phyloP scores from a whole-genome alignment of 2,113 vertebrate species.

The Sylvietta virens region DNA sequence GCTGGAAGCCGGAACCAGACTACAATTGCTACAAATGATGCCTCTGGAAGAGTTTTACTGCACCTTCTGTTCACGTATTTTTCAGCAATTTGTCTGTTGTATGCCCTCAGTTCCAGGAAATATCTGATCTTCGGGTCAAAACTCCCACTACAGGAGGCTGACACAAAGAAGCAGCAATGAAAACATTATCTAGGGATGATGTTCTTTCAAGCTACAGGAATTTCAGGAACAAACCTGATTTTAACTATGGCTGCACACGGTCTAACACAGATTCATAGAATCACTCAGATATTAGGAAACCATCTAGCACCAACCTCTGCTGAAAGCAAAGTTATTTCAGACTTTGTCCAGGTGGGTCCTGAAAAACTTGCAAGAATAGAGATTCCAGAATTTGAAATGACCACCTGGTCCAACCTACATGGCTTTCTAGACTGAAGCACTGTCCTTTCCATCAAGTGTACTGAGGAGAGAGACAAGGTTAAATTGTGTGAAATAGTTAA shows the following conservation, averaged over 20 bases:
- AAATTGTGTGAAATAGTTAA: not conserved
- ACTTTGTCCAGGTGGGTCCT: not conserved
- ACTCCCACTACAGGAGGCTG: not conserved
- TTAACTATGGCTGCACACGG: not conserved
- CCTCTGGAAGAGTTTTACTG: not conserved
- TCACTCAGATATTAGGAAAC: not conserved
- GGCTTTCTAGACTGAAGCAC: not conserved
- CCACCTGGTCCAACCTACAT: not conserved
- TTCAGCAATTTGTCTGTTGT: not conserved
- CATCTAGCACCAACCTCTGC: not conserved
- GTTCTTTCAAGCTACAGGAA: not conserved
- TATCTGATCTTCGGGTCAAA: not conserved
- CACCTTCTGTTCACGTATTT: not conserved
- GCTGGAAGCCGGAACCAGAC: not conserved
- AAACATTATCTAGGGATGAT: not conserved
- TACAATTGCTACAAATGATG: not conserved
- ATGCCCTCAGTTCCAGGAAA: not conserved
- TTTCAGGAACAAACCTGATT: not conserved
- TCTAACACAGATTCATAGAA: not conserved
- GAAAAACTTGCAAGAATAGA: not conserved
- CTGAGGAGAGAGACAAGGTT: not conserved
- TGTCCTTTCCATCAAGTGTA: not conserved
- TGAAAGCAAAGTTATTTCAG: not conserved
- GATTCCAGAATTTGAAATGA: not conserved
- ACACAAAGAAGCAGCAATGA: not conserved